Conservation (phyloP, 2,113 vertebrate species). For the Archocentrus centrarchus region DNA sequence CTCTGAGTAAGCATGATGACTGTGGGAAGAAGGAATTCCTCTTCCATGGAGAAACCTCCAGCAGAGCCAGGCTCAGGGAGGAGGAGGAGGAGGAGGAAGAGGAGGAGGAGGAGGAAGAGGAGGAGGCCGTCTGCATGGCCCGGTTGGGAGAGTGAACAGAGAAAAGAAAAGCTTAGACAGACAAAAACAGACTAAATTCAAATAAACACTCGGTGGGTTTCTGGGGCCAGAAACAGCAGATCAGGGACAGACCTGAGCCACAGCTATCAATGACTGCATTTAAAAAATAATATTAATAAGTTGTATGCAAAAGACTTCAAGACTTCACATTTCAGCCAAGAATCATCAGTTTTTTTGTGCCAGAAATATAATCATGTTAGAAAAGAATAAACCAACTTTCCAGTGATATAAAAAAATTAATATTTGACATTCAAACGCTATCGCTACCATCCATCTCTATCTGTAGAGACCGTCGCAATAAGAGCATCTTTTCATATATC, state of each 20-base stretch:
- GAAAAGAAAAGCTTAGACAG: not conserved
- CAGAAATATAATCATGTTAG: not conserved
- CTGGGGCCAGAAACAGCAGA: not conserved
- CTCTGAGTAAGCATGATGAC: not conserved
- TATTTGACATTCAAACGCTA: not conserved
- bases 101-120: too few relatives aligned
- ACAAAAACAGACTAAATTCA: not conserved
- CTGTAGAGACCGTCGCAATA: not conserved
- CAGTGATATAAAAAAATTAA: not conserved
- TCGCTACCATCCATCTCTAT: not conserved
- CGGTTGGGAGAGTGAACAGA: too few relatives aligned
- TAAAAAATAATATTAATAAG: not conserved
- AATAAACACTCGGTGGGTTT: slow-evolving; percentile 3
- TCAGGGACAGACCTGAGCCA: not conserved
- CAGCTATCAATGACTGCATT: not conserved
- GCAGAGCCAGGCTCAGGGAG: not conserved
- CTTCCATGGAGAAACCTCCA: not conserved
- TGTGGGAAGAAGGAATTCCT: not conserved
- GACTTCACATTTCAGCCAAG: not conserved
- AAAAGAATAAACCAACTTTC: not conserved
- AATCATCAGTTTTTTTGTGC: not conserved
- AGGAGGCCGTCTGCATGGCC: too few relatives aligned
- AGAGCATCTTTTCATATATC: not conserved
- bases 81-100: too few relatives aligned
- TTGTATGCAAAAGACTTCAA: not conserved